A percentile compares a stretch with the other conserved stretches of the same genome.
Evolutionary conservation across 2,113 vertebrate species (phyloP).

Genomic region (Stomatorhinus ivindoensis): DNA sequence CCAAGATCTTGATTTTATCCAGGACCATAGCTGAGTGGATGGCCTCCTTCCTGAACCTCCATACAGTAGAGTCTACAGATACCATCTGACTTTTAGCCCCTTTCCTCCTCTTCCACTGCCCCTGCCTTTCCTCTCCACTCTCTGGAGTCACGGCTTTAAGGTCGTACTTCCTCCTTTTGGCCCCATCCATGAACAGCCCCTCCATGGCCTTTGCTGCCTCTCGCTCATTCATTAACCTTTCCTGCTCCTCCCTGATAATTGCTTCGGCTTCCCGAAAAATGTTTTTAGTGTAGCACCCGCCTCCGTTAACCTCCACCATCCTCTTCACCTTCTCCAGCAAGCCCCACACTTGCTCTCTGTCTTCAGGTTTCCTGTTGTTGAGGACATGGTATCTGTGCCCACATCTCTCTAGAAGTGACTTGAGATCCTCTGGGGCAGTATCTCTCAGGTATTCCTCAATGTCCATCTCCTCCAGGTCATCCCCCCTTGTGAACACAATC

Average conservation of each 20-base stretch:
- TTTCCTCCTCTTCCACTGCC: constrained; percentile 18
- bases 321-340: constrained; percentile 52
- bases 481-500: constrained; percentile 58
- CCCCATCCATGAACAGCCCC: constrained; percentile 2
- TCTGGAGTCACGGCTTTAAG: constrained; percentile 25
- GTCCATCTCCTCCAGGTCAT: constrained; percentile 47
- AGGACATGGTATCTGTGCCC: constrained; percentile 57
- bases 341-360: constrained; percentile 46
- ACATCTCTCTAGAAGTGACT: constrained; percentile 51
- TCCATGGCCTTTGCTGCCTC: constrained; percentile 24
- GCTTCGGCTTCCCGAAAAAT: constrained; percentile 52
- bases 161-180: constrained; percentile 44
- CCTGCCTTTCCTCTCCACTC: constrained; percentile 19
- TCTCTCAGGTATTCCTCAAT: constrained; percentile 48
- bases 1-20: constrained; percentile 47
- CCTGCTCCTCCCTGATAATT: constrained; percentile 53
- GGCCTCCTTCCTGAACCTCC: constrained; percentile 40
- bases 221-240: constrained; percentile 41
- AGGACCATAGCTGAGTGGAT: constrained; percentile 52
- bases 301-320: constrained; percentile 41
- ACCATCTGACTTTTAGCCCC: constrained; percentile 8
- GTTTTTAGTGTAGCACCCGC: constrained; percentile 49
- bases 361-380: constrained; percentile 52
- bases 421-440: constrained; percentile 42
- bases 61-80: constrained; percentile 24